A percentile compares a stretch with the other conserved stretches of the same genome.
These are phyloP conservation scores for Gymnopithys bicolor DNA, from an alignment of 2,797 vertebrate species.

Conservation along the genomic window DNA sequence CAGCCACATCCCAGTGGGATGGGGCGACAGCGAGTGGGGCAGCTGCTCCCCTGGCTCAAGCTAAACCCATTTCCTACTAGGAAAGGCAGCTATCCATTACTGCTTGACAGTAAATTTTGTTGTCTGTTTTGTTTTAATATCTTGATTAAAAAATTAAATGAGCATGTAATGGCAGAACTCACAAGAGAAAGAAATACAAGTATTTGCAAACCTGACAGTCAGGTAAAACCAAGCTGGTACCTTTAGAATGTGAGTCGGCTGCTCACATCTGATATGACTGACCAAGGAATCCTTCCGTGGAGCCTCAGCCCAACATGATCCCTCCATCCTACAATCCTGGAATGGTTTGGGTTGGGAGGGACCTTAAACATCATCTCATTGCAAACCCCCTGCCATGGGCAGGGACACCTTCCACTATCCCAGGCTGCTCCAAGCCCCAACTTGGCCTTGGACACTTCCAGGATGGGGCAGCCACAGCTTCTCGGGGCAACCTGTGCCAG, in stretches of 20 bases:
- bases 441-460: background rate
- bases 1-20: background rate
- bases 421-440: background rate
- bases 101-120: background rate
- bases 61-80: background rate
- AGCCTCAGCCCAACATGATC: background rate
- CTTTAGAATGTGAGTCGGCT: rapidly evolving
- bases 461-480: background rate
- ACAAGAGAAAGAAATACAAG: background rate
- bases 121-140: rapidly evolving
- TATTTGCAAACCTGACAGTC: background rate
- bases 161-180: background rate
- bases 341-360: background rate
- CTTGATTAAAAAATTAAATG: background rate
- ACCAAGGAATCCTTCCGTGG: background rate
- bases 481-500: background rate
- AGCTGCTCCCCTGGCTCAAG: background rate
- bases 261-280: background rate
- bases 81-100: background rate
- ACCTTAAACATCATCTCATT: background rate
- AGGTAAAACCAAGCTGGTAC: background rate
- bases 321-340: background rate
- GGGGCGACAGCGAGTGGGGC: background rate
- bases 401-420: background rate
- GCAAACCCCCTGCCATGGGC: background rate